Base-by-base conservation (phyloP, 1,140 invertebrate genomes). In the Babylonia areolata region DNA sequence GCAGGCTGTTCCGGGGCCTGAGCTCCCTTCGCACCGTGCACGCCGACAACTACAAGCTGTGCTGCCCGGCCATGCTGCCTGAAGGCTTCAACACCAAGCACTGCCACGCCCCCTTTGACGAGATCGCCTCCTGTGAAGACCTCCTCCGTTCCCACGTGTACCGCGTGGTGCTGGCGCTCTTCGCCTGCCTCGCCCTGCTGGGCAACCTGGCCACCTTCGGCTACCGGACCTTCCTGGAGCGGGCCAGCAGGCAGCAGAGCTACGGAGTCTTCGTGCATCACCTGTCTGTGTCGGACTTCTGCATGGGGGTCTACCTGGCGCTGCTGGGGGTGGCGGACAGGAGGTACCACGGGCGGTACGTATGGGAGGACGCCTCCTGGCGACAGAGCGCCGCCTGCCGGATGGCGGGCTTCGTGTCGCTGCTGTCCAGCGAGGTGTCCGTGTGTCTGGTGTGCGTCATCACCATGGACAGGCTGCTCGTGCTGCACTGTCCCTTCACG, bases 401-500 rank as follows among this genome's bases (percentile, higher is more conserved):
- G n/a, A 1, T 42, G 12, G 39, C 78, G 12, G 78, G 78, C 1
- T 46, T 80, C 31, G 5, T 28, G 23, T 80, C 90, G 20, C 88
- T 89, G 3, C 71, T 92, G 15, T 92, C 91, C 3, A 89, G 85
- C 51, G 91, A 93, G 75, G 85, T 87, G 5, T 92, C 91, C 3
- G 89, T 88, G 35, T 71, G 90, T 51, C 89, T 90, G 54, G 84
- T 93, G 0, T 86, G 80, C 33, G 69, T 92, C 31, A 87, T 87
- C 81, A 87, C 86, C 0, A 37, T 87, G 28, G 93, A 93, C 81
- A 64, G 92, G 11, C 88, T 91, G 54, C 35, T 91, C 1, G 88
- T 86, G 17, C 87, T 93, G 39, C 87, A 90, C 23, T 92, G 88
- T 69, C 91, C 92, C 1, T 91, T 93, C 58, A 86, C 88, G 28